A percentile compares a stretch with the other conserved stretches of the same genome.
These are phyloP conservation scores for Ctenomys sociabilis DNA, from an alignment of 2,113 vertebrate genomes.

Conservation along the genomic window DNA sequence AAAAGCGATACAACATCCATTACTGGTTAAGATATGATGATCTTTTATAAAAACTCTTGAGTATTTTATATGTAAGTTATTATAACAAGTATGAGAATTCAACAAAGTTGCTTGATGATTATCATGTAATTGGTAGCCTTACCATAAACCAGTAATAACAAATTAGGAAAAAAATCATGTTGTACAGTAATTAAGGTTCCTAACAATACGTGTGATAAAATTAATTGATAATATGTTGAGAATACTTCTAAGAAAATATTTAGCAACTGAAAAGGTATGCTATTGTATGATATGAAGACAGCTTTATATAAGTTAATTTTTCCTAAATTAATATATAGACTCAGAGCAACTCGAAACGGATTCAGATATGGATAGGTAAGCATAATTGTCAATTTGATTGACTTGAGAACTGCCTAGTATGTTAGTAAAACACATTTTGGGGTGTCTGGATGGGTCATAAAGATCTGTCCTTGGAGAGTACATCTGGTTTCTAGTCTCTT, in stretches of 20 bases:
- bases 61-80: conserved; percentile 18
- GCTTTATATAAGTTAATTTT: conserved; percentile 3
- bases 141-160: neutral
- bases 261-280: neutral
- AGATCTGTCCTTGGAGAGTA: neutral
- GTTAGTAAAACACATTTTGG: neutral
- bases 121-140: neutral
- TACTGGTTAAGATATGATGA: neutral
- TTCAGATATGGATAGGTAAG: neutral
- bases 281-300: conserved; percentile 28
- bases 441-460: neutral
- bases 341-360: conserved; percentile 41
- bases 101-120: neutral
- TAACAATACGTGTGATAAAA: neutral
- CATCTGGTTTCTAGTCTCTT: neutral
- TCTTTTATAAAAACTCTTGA: conserved; percentile 1
- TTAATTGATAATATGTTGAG: neutral
- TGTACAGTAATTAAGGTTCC: neutral
- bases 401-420: neutral
- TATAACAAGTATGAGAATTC: conserved; percentile 28
- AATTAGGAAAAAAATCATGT: conserved; percentile 1
- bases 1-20: neutral
- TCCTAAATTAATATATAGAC: conserved; percentile 26
- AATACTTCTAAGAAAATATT: conserved; percentile 8
- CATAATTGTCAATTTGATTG: neutral